Evolutionary conservation across 2,888 invertebrate species (phyloP).

Genomic region (Rotaria socialis): DNA sequence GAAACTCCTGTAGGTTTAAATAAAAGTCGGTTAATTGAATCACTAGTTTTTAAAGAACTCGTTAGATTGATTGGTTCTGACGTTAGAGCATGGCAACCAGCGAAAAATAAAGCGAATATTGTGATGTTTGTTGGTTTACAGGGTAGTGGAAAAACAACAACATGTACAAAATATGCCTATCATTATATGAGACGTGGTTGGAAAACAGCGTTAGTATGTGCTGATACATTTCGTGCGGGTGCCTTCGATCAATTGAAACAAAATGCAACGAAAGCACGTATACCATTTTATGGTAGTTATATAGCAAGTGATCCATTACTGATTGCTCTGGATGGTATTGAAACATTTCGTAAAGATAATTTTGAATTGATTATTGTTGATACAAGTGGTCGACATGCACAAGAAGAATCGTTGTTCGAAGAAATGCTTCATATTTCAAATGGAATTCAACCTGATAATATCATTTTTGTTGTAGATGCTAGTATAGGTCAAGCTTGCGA

Average conservation of each 20-base stretch:
- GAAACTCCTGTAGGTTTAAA: constrained; percentile 96
- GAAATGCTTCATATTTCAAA: constrained; percentile 99
- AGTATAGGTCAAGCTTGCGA: constrained; percentile 99
- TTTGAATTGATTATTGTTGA: constrained; percentile 99
- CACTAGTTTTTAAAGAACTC: constrained; percentile 94
- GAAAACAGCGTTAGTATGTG: constrained; percentile 97
- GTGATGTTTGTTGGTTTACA: constrained; percentile 99
- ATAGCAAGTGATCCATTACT: constrained; percentile 98
- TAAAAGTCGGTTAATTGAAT: constrained; percentile 92
- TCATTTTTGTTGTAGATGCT: constrained; percentile 99
- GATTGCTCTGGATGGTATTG: constrained; percentile 96
- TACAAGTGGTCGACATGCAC: constrained; percentile 96
- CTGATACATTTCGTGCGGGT: constrained; percentile 98
- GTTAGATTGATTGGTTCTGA: constrained; percentile 95
- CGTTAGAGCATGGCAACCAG: constrained; percentile 89
- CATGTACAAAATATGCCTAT: constrained; percentile 79
- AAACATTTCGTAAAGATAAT: constrained; percentile 95
- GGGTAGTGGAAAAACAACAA: constrained; percentile 98
- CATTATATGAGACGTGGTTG: constrained; percentile 97
- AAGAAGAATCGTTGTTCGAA: constrained; percentile 96
- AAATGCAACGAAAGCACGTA: constrained; percentile 90
- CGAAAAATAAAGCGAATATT: constrained; percentile 87
- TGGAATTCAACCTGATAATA: constrained; percentile 92
- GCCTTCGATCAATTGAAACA: constrained; percentile 99
- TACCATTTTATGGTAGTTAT: constrained; percentile 98